Conservation (phyloP, 2,888 invertebrate species). For the Conomelus anceps region DNA sequence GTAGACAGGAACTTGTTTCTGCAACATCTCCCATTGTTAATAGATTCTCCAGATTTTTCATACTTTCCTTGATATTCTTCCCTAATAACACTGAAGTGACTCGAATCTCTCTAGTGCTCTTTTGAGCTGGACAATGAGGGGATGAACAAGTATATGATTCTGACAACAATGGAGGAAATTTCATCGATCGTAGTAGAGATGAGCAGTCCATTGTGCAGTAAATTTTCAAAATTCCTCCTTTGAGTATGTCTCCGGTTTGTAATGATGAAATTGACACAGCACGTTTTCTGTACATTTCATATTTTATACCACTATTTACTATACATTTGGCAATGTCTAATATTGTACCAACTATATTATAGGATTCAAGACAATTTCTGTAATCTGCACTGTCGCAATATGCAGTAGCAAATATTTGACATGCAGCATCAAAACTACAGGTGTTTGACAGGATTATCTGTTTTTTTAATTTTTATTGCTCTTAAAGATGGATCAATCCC, state of each 20-base stretch:
- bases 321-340: background rate
- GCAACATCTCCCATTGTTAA: background rate
- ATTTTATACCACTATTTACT: background rate
- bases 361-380: background rate
- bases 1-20: background rate
- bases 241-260: background rate
- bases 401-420: background rate
- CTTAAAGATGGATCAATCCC: background rate
- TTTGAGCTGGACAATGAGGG: background rate
- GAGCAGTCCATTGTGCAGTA: background rate
- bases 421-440: background rate
- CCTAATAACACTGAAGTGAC: background rate
- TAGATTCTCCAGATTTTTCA: background rate
- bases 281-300: background rate
- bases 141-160: background rate
- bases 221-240: background rate
- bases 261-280: background rate
- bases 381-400: background rate
- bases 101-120: background rate
- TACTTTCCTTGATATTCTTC: background rate
- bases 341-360: background rate
- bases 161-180: background rate
- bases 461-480: no score
- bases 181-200: background rate
- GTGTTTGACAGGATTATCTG: background rate